Percentiles rank a stretch among this genome's conserved stretches.
These are phyloP conservation scores for Lycia hirtaria DNA, from an alignment of 2,888 invertebrate genomes.

Conservation along the genomic window DNA sequence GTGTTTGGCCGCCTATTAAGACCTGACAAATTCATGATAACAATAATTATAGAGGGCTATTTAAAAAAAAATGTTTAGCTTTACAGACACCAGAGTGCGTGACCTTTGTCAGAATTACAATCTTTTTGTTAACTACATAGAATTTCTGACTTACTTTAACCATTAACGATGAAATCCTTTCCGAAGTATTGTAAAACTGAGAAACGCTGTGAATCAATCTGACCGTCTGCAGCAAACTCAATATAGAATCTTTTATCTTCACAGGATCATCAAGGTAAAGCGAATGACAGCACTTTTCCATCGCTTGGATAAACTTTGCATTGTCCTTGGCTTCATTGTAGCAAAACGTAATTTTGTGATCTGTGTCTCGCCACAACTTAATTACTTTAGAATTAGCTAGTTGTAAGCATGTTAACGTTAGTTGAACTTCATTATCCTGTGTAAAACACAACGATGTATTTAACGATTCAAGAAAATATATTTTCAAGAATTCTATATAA, in stretches of 20 bases:
- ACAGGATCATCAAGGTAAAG: slow-evolving; percentile 97
- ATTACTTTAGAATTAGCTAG: slow-evolving; percentile 92
- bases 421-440: slow-evolving; percentile 90
- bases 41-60: too few species aligned
- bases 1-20: too few species aligned
- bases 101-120: too few species aligned
- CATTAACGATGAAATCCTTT: slow-evolving; percentile 97
- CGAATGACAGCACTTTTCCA: slow-evolving; percentile 97
- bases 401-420: slow-evolving; percentile 91
- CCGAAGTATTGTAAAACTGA: slow-evolving; percentile 98
- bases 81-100: too few species aligned
- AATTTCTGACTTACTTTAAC: slow-evolving; percentile 89
- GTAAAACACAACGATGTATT: slow-evolving; percentile 9
- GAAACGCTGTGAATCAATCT: slow-evolving; percentile 97
- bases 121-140: too few species aligned
- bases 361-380: slow-evolving; percentile 93
- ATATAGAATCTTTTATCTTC: slow-evolving; percentile 95
- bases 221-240: slow-evolving; percentile 96
- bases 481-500: too few species aligned
- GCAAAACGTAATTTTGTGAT: slow-evolving; percentile 96
- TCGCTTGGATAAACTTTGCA: slow-evolving; percentile 95
- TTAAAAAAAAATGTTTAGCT: too few species aligned
- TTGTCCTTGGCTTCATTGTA: slow-evolving; percentile 98
- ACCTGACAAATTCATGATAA: too few species aligned
- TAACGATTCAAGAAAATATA: background rate